Evolutionary conservation across 2,888 invertebrate species (phyloP).

Genomic region (Noctua pronuba): DNA sequence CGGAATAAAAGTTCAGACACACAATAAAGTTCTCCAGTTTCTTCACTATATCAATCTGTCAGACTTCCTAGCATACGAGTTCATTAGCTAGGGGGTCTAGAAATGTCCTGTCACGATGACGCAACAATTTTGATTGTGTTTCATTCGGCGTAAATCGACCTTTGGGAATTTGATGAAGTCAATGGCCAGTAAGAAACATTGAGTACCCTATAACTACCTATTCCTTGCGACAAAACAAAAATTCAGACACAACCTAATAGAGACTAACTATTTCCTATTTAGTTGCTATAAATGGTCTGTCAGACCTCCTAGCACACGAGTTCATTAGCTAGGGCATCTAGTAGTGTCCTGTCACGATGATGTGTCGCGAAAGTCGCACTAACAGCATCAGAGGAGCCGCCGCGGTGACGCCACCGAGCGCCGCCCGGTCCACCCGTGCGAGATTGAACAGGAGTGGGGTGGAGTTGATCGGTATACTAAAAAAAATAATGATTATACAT

Average conservation of each 20-base stretch:
- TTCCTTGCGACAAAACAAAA: background rate
- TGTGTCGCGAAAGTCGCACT: constrained; percentile 72
- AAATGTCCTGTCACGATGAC: background rate
- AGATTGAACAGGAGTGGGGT: background rate
- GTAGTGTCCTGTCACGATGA: constrained; percentile 71
- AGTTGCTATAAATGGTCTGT: constrained; percentile 26
- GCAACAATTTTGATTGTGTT: background rate
- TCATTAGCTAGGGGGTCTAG: constrained; percentile 59
- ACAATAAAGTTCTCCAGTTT: background rate
- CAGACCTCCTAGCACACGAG: constrained; percentile 37
- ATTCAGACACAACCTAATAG: background rate
- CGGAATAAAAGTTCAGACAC: background rate
- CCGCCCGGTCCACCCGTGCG: constrained; percentile 29
- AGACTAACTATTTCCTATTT: constrained; percentile 17
- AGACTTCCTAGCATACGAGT: constrained; percentile 38
- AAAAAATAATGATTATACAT: background rate
- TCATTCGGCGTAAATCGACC: background rate
- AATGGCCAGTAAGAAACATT: background rate
- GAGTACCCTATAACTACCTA: background rate
- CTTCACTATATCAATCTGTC: constrained; percentile 1
- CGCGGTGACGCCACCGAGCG: constrained; percentile 69
- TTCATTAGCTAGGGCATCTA: constrained; percentile 61
- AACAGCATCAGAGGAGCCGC: constrained; percentile 76
- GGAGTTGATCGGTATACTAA: constrained; percentile 1
- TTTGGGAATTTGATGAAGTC: background rate